Evolutionary conservation across 2,797 vertebrate genomes (phyloP).

Genomic region (Naso thynnoides): DNA sequence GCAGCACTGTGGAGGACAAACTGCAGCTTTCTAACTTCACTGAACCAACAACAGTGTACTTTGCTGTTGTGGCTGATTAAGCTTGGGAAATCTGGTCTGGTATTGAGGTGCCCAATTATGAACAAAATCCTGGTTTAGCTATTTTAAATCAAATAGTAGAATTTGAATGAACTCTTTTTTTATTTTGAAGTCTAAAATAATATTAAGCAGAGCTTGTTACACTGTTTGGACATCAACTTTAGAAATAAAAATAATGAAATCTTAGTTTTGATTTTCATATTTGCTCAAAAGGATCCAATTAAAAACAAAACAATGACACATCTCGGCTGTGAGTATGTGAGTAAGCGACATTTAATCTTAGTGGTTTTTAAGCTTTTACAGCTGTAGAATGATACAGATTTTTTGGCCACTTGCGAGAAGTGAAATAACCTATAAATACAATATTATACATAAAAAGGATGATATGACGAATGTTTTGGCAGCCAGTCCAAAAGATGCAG

Average conservation of each 20-base stretch:
- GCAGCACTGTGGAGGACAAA: slow-evolving; percentile 38
- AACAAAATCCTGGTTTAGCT: not conserved
- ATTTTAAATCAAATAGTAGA: not conserved
- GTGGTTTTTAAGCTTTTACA: slow-evolving; percentile 1
- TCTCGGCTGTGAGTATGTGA: not conserved
- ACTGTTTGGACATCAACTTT: not conserved
- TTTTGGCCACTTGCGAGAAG: not conserved
- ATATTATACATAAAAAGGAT: not conserved
- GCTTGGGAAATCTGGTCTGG: not conserved
- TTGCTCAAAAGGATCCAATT: not conserved
- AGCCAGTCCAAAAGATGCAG: not conserved
- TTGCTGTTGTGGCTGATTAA: not conserved
- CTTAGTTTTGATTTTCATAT: not conserved
- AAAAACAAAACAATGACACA: too few relatives aligned
- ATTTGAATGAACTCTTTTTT: not conserved
- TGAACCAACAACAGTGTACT: slow-evolving; percentile 7
- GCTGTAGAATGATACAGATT: not conserved
- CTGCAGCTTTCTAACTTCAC: slow-evolving; percentile 30
- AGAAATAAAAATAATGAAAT: not conserved
- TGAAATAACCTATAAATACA: not conserved
- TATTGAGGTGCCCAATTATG: slow-evolving; percentile 7
- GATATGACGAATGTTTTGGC: not conserved
- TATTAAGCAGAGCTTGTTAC: not conserved
- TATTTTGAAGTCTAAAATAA: not conserved
- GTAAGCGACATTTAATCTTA: not conserved